phyloP scores from a whole-genome alignment of 2,797 vertebrate species.

The Poecilia velifera region DNA sequence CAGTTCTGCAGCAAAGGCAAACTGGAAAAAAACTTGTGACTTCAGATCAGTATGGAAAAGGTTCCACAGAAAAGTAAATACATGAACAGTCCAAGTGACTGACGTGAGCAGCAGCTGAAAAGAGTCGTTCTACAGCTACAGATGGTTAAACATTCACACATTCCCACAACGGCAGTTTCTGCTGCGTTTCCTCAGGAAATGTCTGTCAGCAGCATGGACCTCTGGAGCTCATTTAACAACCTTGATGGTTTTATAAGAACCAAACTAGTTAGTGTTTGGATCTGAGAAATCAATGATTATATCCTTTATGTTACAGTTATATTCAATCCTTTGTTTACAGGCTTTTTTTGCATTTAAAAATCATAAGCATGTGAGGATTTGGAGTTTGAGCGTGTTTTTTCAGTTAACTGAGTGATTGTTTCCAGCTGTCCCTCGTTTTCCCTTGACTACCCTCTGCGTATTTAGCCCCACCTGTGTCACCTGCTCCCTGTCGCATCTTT shows the following conservation, averaged over 20 bases:
- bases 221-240: not conserved
- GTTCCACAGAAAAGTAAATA: slow-evolving; percentile 39
- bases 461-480: no score
- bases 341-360: not conserved
- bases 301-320: not conserved
- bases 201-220: not conserved
- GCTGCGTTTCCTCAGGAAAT: slow-evolving; percentile 2
- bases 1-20: slow-evolving; percentile 7
- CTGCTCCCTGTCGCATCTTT: no score
- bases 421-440: no score
- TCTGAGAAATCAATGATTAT: not conserved
- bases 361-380: not conserved
- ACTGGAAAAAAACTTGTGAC: slow-evolving; percentile 35
- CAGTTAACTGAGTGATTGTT: no score
- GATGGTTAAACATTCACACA: slow-evolving; percentile 15
- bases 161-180: slow-evolving; percentile 29
- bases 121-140: slow-evolving; percentile 4
- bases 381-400: no score
- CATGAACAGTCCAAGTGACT: not conserved
- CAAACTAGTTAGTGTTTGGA: not conserved
- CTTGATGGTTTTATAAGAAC: not conserved
- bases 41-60: slow-evolving; percentile 30
- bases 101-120: not conserved
- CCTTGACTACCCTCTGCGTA: no score
- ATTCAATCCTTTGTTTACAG: not conserved